Conservation (phyloP, 2,113 vertebrate species). For the Grammatotria lemairii region DNA sequence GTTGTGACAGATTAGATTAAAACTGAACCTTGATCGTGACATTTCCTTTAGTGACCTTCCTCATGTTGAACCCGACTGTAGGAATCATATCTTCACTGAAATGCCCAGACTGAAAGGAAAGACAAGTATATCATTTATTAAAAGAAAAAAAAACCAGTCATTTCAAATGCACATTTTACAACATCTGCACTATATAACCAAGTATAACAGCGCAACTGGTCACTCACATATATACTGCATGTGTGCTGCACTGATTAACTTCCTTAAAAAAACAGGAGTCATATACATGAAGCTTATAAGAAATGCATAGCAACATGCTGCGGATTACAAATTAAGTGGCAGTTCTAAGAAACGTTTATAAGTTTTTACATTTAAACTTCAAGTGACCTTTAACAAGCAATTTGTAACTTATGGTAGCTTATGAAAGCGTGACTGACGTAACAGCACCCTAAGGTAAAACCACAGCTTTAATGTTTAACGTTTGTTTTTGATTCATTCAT, state of each 20-base stretch:
- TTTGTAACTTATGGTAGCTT: background rate
- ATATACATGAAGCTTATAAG: background rate
- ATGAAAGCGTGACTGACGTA: background rate
- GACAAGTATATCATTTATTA: background rate
- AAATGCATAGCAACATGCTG: background rate
- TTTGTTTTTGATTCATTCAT: background rate
- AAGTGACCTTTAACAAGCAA: background rate
- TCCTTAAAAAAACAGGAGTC: background rate
- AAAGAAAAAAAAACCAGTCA: background rate
- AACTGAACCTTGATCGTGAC: constrained; percentile 74
- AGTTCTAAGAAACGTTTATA: background rate
- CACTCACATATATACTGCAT: background rate
- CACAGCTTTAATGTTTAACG: background rate
- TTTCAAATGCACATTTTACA: background rate
- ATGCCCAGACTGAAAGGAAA: constrained; percentile 76
- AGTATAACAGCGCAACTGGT: background rate
- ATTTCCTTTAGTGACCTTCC: constrained; percentile 79
- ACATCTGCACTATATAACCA: background rate
- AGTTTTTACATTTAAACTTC: background rate
- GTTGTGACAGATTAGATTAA: background rate
- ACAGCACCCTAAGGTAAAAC: background rate
- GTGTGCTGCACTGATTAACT: background rate
- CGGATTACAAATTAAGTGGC: background rate
- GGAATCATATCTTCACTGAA: constrained; percentile 89
- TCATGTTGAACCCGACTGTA: constrained; percentile 87